These are phyloP conservation scores for Drosophila auraria DNA, from an alignment of 1,140 invertebrate species.

Conservation along the genomic window DNA sequence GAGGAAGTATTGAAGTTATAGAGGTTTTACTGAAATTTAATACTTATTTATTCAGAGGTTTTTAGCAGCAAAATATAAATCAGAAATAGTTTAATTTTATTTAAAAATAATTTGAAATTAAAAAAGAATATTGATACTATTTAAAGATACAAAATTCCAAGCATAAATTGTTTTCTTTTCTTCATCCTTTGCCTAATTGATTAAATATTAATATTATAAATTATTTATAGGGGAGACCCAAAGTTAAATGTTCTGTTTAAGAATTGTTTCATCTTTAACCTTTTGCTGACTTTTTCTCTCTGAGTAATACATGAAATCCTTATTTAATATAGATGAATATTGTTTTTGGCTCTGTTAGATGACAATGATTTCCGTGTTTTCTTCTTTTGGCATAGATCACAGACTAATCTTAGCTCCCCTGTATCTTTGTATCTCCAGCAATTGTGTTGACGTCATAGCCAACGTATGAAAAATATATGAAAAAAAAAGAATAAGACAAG, in stretches of 20 bases:
- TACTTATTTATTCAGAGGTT: no score
- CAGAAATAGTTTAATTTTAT: no score
- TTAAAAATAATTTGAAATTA: no score
- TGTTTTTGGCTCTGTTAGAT: slow-evolving; percentile 16
- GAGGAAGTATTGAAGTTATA: no score
- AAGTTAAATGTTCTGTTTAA: neutral
- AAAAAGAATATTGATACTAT: no score
- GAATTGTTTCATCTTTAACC: no score
- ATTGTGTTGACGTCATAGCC: slow-evolving; percentile 46
- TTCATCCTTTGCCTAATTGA: no score
- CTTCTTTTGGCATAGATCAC: slow-evolving; percentile 6
- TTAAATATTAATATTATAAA: neutral
- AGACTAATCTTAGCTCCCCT: neutral
- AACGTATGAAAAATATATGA: slow-evolving; percentile 26
- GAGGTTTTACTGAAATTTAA: no score
- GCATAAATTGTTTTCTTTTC: no score
- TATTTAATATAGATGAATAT: slow-evolving; percentile 18
- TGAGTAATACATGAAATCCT: neutral
- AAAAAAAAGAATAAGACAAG: neutral
- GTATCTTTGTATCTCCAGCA: slow-evolving; percentile 3
- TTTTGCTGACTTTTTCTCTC: neutral
- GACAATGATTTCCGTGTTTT: slow-evolving; percentile 27
- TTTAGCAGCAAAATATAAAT: no score
- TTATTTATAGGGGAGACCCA: neutral
- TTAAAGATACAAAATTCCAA: no score